Conservation (phyloP, 2,797 vertebrate genomes). For the Chrysocyon brachyurus region DNA sequence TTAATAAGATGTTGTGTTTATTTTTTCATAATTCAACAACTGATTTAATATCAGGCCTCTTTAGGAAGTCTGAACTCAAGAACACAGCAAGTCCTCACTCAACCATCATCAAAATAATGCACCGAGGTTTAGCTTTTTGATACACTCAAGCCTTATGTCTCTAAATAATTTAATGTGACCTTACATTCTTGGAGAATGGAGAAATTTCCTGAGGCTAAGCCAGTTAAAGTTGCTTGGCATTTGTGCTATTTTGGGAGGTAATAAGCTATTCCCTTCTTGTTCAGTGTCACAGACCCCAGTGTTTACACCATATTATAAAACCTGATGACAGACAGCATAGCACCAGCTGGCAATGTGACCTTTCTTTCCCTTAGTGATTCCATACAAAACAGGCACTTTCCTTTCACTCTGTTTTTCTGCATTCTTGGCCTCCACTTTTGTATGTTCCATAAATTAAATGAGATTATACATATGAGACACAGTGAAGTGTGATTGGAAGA, state of each 20-base stretch:
- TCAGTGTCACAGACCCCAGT: conserved; percentile 71
- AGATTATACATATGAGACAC: not conserved
- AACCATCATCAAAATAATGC: conserved; percentile 18
- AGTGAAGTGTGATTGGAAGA: not conserved
- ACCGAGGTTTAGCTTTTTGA: conserved; percentile 26
- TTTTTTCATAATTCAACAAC: not conserved
- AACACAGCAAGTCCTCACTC: not conserved
- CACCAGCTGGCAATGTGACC: conserved; percentile 64
- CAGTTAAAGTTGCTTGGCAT: conserved; percentile 64
- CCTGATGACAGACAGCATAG: conserved; percentile 73
- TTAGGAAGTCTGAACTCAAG: conserved; percentile 19
- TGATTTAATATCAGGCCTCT: not conserved
- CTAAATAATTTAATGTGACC: conserved; percentile 71
- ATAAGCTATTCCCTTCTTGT: conserved; percentile 74
- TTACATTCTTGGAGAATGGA: conserved; percentile 60
- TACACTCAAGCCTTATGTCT: not conserved
- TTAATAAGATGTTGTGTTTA: conserved; percentile 59
- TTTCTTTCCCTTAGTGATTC: conserved; percentile 60
- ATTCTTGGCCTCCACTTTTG: not conserved
- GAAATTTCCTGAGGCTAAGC: conserved; percentile 49
- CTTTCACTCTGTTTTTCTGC: not conserved
- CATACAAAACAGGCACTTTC: conserved; percentile 1
- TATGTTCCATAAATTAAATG: conserved; percentile 26
- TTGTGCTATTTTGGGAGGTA: conserved; percentile 79
- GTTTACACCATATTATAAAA: conserved; percentile 73